Evolutionary conservation across 2,113 vertebrate species (phyloP).

Genomic region (Chaetops frenatus): DNA sequence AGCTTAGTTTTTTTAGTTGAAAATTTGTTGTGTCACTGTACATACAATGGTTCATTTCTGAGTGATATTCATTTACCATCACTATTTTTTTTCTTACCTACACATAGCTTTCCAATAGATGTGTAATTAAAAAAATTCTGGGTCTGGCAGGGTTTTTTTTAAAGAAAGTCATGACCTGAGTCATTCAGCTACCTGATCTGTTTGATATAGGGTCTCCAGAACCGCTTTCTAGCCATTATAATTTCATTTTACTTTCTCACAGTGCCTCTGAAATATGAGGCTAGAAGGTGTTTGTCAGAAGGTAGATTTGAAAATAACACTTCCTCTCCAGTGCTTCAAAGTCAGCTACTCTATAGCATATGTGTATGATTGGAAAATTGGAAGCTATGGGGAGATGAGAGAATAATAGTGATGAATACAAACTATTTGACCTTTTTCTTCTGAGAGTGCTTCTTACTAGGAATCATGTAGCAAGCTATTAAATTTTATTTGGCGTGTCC

Average conservation of each 20-base stretch:
- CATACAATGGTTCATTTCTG: background rate
- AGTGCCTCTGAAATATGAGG: conserved; percentile 10
- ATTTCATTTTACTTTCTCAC: conserved; percentile 50
- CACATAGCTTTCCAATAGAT: background rate
- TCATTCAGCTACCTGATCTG: background rate
- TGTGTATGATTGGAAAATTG: conserved; percentile 46
- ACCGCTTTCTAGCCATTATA: background rate
- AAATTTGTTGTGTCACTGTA: background rate
- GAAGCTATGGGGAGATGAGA: conserved; percentile 37
- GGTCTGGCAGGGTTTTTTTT: background rate
- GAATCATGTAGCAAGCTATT: conserved; percentile 50
- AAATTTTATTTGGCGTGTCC: conserved; percentile 44
- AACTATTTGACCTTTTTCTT: conserved; percentile 55
- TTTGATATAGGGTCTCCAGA: background rate
- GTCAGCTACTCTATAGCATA: conserved; percentile 29
- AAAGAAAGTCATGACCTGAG: background rate
- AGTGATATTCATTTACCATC: background rate
- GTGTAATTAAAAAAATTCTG: background rate
- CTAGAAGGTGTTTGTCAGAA: conserved; percentile 62
- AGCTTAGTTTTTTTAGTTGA: background rate
- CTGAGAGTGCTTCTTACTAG: background rate
- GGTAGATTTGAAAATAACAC: conserved; percentile 55
- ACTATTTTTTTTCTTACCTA: background rate
- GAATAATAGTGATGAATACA: conserved; percentile 49
- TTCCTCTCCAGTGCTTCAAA: conserved; percentile 34